Base-by-base conservation (phyloP, 2,113 vertebrate genomes). In the Oreochromis tanganicae region DNA sequence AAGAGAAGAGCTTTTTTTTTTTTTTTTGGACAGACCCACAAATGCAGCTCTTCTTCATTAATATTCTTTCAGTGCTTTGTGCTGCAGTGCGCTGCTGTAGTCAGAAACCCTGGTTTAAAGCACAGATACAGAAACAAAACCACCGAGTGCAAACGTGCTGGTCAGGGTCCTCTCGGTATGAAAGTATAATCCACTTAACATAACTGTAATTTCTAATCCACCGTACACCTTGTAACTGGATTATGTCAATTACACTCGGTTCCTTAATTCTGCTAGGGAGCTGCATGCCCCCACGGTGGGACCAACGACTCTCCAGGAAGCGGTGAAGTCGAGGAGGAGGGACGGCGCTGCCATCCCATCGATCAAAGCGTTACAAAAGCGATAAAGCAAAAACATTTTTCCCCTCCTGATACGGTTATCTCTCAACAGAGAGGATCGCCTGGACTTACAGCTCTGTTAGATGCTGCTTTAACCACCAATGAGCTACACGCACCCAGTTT, bases 61-160 rank as follows among this genome's bases (percentile, higher is more conserved):
- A 92, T 89, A 90, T 92, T 93, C 91, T 84, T 29, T 86, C 83
- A 85, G 90, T 29, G 84, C 83, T 82, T 84, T 12, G 7, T 84
- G 88, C 91, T 91, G 94, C 94, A 93, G 55, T 82, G 90, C 29
- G 56, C 78, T 84, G 73, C 83, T 38, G 80, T 82, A 84, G 66
- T 24, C 41, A 81, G 21, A 88, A 68, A 61, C 34, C 19, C 8
- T 29, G 32, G n/a, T 86, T 81, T 32, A 52, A 87, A 89, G 85
- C 63, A 80, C 71, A 50, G 71, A 24, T 50, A 0, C 43, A 50
- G 43, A 78, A 78, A 78, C 27, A 75, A 50, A 78, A 19, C 71
- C 24, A 32, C 9, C 1, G 24, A 19, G 79, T 8, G 36, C 0
- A 14, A 57, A 57, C 3, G 14, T 2, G 14, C 36, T 57, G 54